Base-by-base conservation (phyloP, 92 coral and sea anemone species). In the Heliopora coerulea region DNA sequence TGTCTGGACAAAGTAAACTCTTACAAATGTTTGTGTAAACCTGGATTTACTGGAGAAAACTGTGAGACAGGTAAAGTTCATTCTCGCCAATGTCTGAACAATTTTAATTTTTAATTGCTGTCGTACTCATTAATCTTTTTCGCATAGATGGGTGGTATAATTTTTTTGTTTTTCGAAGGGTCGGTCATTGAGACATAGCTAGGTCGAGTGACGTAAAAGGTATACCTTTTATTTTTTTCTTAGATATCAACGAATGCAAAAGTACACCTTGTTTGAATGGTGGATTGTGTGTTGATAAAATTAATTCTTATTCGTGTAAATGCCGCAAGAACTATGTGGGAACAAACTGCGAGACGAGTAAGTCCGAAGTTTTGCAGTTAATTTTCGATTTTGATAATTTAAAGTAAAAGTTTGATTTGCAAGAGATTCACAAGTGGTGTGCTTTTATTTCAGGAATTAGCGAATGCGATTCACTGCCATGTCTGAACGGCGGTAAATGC, bases 401-500 rank as follows among this genome's bases (percentile, higher is more conserved):
- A n/a, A n/a, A n/a, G n/a, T n/a, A n/a, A n/a, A n/a, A n/a, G n/a
- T n/a, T n/a, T n/a, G n/a, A n/a, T n/a, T n/a, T n/a, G n/a, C n/a
- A n/a, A n/a, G n/a, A n/a, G n/a, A n/a, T n/a, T n/a, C n/a, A n/a
- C n/a, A n/a, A n/a, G n/a, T n/a, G n/a, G n/a, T n/a, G n/a, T n/a
- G n/a, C n/a, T n/a, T n/a, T n/a, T n/a, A n/a, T n/a, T n/a, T 4
- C 41, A 67, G 74, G 59, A 9, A 15, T 67, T 3, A 67, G 48
- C 59, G 58, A 67, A 48, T 67, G 74, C 21, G 59, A 67, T 30
- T 24, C 35, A 27, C 54, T 67, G 0, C 74, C 74, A 4, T 67
- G 74, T 67, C 35, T 67, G 59, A 67, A 67, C 37, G 74, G 37
- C 24, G 74, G 74, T 15, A 67, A 54, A 7, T 67, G 74, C 48